Conservation (phyloP, 2,888 invertebrate genomes). For the Xanthorhoe spadicearia region DNA sequence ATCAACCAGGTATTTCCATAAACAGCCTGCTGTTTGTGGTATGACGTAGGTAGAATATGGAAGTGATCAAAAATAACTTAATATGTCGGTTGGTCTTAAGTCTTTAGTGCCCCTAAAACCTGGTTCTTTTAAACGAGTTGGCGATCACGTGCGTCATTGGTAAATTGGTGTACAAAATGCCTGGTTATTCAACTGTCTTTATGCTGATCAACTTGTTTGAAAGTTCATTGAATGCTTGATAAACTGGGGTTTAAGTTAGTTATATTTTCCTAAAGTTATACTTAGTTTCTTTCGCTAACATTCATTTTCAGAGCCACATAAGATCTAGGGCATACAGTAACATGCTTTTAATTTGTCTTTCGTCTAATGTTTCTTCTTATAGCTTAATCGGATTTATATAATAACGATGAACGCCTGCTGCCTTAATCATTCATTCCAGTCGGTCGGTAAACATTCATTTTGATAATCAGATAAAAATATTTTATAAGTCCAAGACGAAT, state of each 20-base stretch:
- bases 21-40: neutral
- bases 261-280: neutral
- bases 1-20: neutral
- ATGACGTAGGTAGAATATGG: neutral
- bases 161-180: constrained; percentile 5
- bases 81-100: neutral
- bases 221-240: neutral
- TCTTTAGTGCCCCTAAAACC: constrained; percentile 11
- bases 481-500: too few relatives aligned
- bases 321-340: neutral
- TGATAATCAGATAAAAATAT: too few relatives aligned
- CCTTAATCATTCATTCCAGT: too few relatives aligned
- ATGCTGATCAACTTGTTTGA: neutral
- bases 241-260: neutral
- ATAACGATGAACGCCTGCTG: neutral
- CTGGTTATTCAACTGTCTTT: neutral
- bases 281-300: neutral
- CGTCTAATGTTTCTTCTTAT: neutral
- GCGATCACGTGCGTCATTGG: constrained; percentile 15
- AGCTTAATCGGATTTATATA: neutral
- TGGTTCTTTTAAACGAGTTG: constrained; percentile 14
- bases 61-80: neutral
- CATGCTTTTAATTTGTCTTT: neutral
- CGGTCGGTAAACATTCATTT: too few relatives aligned
- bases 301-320: neutral